These are phyloP conservation scores for Achroia grisella DNA, from an alignment of 1,140 invertebrate species.

Conservation along the genomic window DNA sequence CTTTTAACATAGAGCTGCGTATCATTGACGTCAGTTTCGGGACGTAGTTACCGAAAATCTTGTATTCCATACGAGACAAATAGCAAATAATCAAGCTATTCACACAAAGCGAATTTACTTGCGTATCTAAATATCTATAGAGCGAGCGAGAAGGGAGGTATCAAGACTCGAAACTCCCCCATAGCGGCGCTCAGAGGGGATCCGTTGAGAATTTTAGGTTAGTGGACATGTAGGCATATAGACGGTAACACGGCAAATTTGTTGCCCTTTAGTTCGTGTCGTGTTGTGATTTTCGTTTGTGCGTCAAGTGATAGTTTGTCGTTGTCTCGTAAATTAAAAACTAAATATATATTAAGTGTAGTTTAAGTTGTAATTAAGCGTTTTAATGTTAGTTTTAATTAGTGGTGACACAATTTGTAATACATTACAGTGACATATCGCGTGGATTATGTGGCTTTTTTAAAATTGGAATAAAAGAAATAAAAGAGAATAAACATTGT, in stretches of 20 bases:
- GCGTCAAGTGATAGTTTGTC: slow-evolving; percentile 66
- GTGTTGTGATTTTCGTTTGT: slow-evolving; percentile 70
- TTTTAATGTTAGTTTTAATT: too few relatives aligned
- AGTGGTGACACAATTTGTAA: not conserved
- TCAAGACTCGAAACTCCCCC: slow-evolving; percentile 56
- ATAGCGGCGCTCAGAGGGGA: slow-evolving; percentile 61
- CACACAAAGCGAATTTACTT: slow-evolving; percentile 60
- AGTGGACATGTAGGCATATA: slow-evolving; percentile 75
- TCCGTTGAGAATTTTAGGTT: slow-evolving; percentile 66
- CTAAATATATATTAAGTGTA: slow-evolving; percentile 9
- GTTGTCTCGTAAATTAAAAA: slow-evolving; percentile 46
- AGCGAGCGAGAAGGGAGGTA: slow-evolving; percentile 63
- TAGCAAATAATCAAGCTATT: slow-evolving; percentile 64
- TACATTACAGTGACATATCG: not conserved
- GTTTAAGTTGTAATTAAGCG: not conserved
- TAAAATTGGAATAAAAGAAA: slow-evolving; percentile 17
- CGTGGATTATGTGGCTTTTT: not conserved
- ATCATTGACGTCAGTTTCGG: slow-evolving; percentile 17
- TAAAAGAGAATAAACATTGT: too few relatives aligned
- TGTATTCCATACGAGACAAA: slow-evolving; percentile 19
- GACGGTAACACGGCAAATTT: slow-evolving; percentile 71
- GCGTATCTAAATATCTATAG: slow-evolving; percentile 50
- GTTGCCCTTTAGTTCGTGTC: slow-evolving; percentile 73
- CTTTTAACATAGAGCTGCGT: too few relatives aligned
- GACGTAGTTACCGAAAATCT: too few relatives aligned